Base-by-base conservation (phyloP, 1,140 invertebrate genomes). In the Trichomalopsis sarcophagae region DNA sequence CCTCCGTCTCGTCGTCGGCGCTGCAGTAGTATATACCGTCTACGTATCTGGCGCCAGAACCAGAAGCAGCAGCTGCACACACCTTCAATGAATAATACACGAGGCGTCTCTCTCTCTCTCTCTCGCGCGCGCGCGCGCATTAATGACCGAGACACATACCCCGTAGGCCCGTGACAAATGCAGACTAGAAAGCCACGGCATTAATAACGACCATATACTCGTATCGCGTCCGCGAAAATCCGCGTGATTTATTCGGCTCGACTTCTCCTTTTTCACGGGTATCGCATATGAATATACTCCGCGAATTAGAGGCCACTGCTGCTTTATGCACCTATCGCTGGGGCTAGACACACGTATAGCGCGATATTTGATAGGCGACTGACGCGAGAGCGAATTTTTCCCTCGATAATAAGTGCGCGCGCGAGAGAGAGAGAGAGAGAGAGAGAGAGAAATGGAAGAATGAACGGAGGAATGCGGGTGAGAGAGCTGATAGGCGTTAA, bases 1-100 rank as follows among this genome's bases (percentile, higher is more conserved):
- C 55, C 55, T 62, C 55, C 55, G 6, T 21, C 55, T 13, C 17
- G 50, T 55, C 50, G 13, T 13, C 55, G 17, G 55, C 17, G 55
- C 27, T 27, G 1, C 21, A 62, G 4, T 62, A 62, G 55, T 62
- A 62, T 5, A 62, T 27, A 5, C 17, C 17, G 47, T 50, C 47
- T 62, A 62, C 55, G n/a, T 62, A 62, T 62, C 55, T 62, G 55
- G 55, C 55, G 55, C 55, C 55, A 62, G 55, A 62, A 62, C 55
- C 55, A 62, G 55, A 62, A 62, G 55, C 55, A 62, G 55, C 55
- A 21, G 55, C 55, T 55, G 55, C 55, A n/a, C 55, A 62, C 55
- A 62, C 55, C 55, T 62, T 62, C 55, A 62, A 62, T 62, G 55
- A 62, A 62, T 62, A 62, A 62, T 62, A 62, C 55, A 62, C 55